Base-by-base conservation (phyloP, 2,113 vertebrate species). In the Macaca mulatta region DNA sequence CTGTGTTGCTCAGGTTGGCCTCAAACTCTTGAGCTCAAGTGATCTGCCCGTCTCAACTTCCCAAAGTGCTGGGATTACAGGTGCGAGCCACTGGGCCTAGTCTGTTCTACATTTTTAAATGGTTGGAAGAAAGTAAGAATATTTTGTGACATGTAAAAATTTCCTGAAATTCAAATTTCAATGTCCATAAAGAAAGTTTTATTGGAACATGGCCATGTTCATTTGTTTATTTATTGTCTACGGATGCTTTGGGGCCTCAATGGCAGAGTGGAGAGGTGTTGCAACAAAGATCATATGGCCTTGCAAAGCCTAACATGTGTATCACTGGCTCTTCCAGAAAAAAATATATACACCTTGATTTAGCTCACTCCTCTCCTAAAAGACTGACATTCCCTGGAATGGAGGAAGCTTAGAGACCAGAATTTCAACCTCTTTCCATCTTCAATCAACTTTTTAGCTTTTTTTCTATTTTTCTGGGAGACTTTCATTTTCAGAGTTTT, bases 401-500 rank as follows among this genome's bases (percentile, higher is more conserved):
- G 7, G 32, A 79, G 43, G 11, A 88, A 67, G 20, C 64, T 27
- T 57, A 59, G 20, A 22, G 40, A 3, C 90, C 75, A 82, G 77
- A 90, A 97, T 82, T 94, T 75, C 38, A 77, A 64, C 16, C 12
- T 93, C 55, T 70, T 97, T 89, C n/a, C 1, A 75, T 69, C 2
- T 75, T 30, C 8, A 78, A 40, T 78, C 17, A 2, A 90, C 30
- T 81, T 14, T 64, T 55, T 30, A 43, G 20, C n/a, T 75, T 59
- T 32, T 61, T 96, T 92, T 93, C 48, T 81, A 43, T 91, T 88
- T 90, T 48, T 69, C 11, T 87, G 16, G 30, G n/a, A 92, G 93
- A n/a, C 0, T 74, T 94, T 50, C n/a, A 22, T 17, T 14, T 88
- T 92, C 70, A 78, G 30, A 38, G 7, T 87, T 77, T 95, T 86